Evolutionary conservation across 2,888 invertebrate genomes (phyloP).

Genomic region (Clivina fossor): DNA sequence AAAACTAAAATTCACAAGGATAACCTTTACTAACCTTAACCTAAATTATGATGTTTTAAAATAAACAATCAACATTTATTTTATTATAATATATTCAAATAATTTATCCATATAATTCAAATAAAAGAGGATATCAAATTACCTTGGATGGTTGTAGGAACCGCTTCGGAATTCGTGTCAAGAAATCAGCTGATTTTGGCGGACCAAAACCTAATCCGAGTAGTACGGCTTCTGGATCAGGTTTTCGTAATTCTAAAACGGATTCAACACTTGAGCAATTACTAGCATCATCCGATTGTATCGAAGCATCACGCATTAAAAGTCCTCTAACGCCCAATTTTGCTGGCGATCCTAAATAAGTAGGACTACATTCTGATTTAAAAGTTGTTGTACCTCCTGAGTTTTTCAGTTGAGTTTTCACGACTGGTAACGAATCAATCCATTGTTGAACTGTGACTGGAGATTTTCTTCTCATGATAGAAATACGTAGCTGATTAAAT

Average conservation of each 20-base stretch:
- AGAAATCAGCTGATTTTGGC: constrained; percentile 65
- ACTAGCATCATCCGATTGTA: constrained; percentile 57
- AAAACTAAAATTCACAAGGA: too few relatives aligned
- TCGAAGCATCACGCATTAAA: constrained; percentile 49
- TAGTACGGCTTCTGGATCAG: constrained; percentile 87
- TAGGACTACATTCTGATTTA: constrained; percentile 37
- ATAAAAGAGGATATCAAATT: constrained; percentile 39
- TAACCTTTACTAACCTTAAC: too few relatives aligned
- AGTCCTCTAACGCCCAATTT: constrained; percentile 37
- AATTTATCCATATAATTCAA: too few relatives aligned
- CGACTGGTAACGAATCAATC: constrained; percentile 68
- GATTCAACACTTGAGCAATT: constrained; percentile 80
- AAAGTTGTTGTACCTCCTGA: constrained; percentile 34
- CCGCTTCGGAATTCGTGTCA: constrained; percentile 77
- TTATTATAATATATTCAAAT: too few relatives aligned
- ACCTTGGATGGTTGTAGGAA: constrained; percentile 83
- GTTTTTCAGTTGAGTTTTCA: constrained; percentile 42
- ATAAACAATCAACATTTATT: too few relatives aligned
- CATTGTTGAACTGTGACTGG: constrained; percentile 71
- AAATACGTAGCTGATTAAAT: too few relatives aligned
- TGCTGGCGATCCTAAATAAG: constrained; percentile 35
- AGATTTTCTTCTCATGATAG: constrained; percentile 59
- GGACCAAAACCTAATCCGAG: constrained; percentile 81
- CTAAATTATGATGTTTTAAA: too few relatives aligned
- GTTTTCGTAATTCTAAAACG: constrained; percentile 77